Conservation (phyloP, 2,113 vertebrate genomes). For the Anhinga anhinga region DNA sequence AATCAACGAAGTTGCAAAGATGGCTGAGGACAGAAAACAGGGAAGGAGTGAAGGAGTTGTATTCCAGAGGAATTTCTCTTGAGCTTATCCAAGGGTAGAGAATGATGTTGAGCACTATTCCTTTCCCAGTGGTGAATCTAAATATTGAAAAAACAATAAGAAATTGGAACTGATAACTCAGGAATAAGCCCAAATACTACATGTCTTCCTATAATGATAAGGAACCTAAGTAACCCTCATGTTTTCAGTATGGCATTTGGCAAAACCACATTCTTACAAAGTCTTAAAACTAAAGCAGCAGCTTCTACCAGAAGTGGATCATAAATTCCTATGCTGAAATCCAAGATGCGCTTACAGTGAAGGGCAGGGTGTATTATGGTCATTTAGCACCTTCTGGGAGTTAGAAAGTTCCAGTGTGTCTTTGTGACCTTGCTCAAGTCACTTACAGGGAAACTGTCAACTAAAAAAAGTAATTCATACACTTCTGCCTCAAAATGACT, state of each 20-base stretch:
- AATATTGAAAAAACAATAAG: background rate
- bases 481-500: slow-evolving; percentile 31
- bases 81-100: background rate
- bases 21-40: background rate
- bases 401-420: background rate
- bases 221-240: background rate
- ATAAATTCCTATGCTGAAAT: background rate
- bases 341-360: background rate
- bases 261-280: background rate
- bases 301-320: background rate
- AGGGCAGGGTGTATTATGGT: background rate
- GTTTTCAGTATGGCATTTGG: background rate
- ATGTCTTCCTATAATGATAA: background rate
- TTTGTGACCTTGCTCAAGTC: slow-evolving; percentile 24
- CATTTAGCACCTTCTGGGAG: background rate
- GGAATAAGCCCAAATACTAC: background rate
- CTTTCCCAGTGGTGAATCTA: background rate
- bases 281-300: background rate
- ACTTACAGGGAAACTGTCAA: background rate
- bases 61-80: background rate
- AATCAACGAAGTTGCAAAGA: background rate
- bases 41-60: background rate
- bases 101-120: background rate
- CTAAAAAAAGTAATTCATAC: slow-evolving; percentile 15
- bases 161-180: background rate